Base-by-base conservation (phyloP, 2,888 invertebrate genomes). In the Himalopsyche japonica region DNA sequence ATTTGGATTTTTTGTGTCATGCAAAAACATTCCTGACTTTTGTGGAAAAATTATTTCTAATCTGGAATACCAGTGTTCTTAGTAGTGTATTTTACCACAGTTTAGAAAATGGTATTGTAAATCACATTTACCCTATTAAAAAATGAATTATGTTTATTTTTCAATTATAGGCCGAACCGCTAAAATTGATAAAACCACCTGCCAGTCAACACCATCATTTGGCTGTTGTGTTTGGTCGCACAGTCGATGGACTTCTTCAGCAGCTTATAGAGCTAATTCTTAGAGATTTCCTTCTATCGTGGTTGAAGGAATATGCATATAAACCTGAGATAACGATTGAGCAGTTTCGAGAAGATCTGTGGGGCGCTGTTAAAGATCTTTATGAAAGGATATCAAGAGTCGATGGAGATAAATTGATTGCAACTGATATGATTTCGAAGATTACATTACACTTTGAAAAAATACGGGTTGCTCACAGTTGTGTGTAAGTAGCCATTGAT, bases 401-500 rank as follows among this genome's bases (percentile, higher is more conserved):
- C 70, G 97, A 98, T 91, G 95, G 95, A 85, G 95, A 97, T 81
- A 96, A 96, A 90, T 91, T 98, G 82, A 93, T 97, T 83, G 97
- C 97, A 3, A 95, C 94, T 89, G 97, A 96, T 89, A 95, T 97
- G 92, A 95, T 97, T 2, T 94, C 94, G 86, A 95, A 95, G 89
- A 94, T 97, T 37, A 96, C 96, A 15, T 94, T 94, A 85, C 98
- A 98, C 93, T 96, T 98, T 91, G 97, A 97, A 89, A 95, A 95
- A 89, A 96, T 97, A 85, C 93, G 97, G 87, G 94, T 95, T 89
- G 95, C 96, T 12, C 95, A 95, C 90, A 93, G 94, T 87, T 93
- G 94, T 89, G 94, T 94, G 96, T 96, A 92, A 94, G 95, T 94
- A 88, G 30, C 78, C 30, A 24, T 47, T n/a, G n/a, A n/a, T 57